Evolutionary conservation across 2,797 vertebrate species (phyloP), one percentile per base, ranked within the genome.

Genomic region (Myotis daubentonii): DNA sequence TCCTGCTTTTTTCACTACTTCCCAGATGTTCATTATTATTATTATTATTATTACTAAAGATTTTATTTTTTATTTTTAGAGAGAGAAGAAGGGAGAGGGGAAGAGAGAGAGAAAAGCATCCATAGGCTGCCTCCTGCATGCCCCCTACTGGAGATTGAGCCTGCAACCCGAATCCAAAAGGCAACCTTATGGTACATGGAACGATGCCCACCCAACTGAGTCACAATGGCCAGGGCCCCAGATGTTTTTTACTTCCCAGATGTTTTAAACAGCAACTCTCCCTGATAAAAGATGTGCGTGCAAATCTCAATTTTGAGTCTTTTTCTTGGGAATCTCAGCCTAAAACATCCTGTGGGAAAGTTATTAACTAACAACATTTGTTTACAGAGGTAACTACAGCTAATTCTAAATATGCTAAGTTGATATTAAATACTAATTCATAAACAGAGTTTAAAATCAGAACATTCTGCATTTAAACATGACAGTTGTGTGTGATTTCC

Each of bases 401-500:
- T n/a, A 84, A 78, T 53, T 85, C 44, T 91, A 44, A 72, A 44
- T 22, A 75, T 44, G 20, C 8, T 87, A 51, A 90, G 25, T 86
- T 82, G 89, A 60, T 79, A 88, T 70, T 88, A 89, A 79, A 70
- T 84, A 79, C 4, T n/a, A 93, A 47, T 30, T 90, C 86, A 91
- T 74, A 93, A 96, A 93, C n/a, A 62, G 17, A 49, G 2, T 82
- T 65, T 60, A 36, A 87, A 81, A 53, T 74, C 22, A 89, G 10
- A 91, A 60, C 76, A 49, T 75, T 11, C 11, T 83, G 4, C 13
- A 49, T 91, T 91, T 72, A 91, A 84, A 33, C 8, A 36, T 66
- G n/a, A 44, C 41, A 95, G 23, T 22, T 91, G 9, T 83, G 16
- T 88, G 57, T 90, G 70, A 68, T 81, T 96, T 93, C 66, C 74